A percentile compares a stretch with the other conserved stretches of the same genome.
Conservation (phyloP, 1,140 invertebrate species). For the Heliothis subflexa region DNA sequence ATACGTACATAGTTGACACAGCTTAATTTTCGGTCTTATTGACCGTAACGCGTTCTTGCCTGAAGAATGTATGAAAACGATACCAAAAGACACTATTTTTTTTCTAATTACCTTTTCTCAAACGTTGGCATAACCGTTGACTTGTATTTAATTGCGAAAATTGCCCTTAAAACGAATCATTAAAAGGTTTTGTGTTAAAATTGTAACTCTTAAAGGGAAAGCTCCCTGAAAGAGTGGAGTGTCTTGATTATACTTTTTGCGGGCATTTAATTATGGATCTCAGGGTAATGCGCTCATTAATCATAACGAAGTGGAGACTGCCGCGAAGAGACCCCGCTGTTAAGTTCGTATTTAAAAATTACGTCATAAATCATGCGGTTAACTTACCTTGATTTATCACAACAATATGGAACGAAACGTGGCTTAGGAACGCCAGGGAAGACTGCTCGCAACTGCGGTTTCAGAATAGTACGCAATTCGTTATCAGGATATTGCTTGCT, state of each 20-base stretch:
- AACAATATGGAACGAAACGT: too few relatives aligned
- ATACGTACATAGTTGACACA: too few relatives aligned
- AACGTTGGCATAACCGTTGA: not conserved
- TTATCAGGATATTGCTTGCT: too few relatives aligned
- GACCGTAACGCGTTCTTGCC: too few relatives aligned
- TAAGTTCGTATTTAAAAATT: conserved; percentile 20
- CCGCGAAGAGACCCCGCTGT: conserved; percentile 4
- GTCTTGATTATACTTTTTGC: conserved; percentile 56
- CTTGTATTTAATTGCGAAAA: not conserved
- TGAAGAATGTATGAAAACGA: too few relatives aligned
- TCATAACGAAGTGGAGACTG: conserved; percentile 42
- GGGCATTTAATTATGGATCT: conserved; percentile 58
- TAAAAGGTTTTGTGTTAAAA: conserved; percentile 28
- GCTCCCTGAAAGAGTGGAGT: conserved; percentile 46
- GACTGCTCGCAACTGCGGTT: too few relatives aligned
- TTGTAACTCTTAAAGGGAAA: conserved; percentile 33
- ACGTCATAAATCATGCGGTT: not conserved
- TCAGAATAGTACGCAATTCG: too few relatives aligned
- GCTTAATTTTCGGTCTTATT: too few relatives aligned
- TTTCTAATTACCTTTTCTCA: too few relatives aligned
- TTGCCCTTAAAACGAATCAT: not conserved
- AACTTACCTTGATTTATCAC: not conserved
- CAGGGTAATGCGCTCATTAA: conserved; percentile 53
- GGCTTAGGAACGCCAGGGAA: too few relatives aligned
- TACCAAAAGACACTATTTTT: too few relatives aligned